phyloP scores from a whole-genome alignment of 2,888 invertebrate genomes.

The Seira musarum region DNA sequence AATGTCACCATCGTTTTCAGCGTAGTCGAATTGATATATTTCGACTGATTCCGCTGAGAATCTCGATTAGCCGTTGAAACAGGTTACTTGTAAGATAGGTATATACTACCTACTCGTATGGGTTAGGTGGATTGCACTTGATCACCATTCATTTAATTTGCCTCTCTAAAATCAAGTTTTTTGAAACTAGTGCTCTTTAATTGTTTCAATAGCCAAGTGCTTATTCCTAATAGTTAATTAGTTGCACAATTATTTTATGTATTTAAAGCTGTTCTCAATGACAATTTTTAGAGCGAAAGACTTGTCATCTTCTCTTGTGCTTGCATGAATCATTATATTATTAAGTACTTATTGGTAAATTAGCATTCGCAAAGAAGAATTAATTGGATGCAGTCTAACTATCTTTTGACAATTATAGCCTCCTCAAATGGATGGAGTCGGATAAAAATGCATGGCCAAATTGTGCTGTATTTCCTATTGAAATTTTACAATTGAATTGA shows the following conservation, averaged over 20 bases:
- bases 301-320: background rate
- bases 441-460: background rate
- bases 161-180: background rate
- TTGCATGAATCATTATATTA: too few relatives aligned
- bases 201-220: too few relatives aligned
- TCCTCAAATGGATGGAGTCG: background rate
- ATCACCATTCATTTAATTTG: too few relatives aligned
- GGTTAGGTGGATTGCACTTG: too few relatives aligned
- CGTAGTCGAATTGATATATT: too few relatives aligned
- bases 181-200: background rate
- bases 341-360: constrained; percentile 46
- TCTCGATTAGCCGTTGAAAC: too few relatives aligned
- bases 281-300: background rate
- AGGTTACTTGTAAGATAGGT: too few relatives aligned
- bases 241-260: background rate
- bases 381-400: constrained; percentile 50
- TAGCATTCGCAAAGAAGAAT: constrained; percentile 51
- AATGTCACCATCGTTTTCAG: too few relatives aligned
- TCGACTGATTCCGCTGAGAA: too few relatives aligned
- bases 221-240: background rate
- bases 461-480: too few relatives aligned
- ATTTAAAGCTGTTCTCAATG: background rate
- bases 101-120: too few relatives aligned
- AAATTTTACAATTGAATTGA: constrained; percentile 16
- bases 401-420: constrained; percentile 48